Evolutionary conservation across 2,797 vertebrate genomes (phyloP).

Genomic region (Clarias platycephalus): DNA sequence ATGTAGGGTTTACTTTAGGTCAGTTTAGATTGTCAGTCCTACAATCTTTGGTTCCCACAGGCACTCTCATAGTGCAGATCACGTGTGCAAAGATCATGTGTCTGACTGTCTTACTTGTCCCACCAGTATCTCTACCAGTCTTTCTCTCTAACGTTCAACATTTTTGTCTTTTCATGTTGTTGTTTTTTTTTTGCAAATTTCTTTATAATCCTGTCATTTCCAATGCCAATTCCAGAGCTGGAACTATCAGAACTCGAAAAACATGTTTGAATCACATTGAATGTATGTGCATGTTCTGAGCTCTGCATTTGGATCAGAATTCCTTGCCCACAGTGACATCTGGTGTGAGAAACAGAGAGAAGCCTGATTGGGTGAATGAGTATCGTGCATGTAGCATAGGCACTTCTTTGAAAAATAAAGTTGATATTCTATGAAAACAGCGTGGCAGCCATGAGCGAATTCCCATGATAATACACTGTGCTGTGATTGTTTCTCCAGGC

Average conservation of each 20-base stretch:
- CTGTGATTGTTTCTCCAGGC: conserved; percentile 46
- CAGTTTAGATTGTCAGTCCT: conserved; percentile 46
- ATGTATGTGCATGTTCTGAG: background rate
- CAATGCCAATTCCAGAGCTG: background rate
- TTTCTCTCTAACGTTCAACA: conserved; percentile 9
- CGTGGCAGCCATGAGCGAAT: background rate
- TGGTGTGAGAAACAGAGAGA: conserved; percentile 2
- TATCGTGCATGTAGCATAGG: conserved; percentile 41
- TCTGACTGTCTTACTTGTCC: conserved; percentile 25
- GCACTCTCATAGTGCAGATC: conserved; percentile 42
- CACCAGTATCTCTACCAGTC: background rate
- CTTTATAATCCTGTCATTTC: conserved; percentile 3
- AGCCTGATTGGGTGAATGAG: conserved; percentile 3
- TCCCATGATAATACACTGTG: conserved; percentile 30
- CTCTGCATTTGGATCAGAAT: background rate
- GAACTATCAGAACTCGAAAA: background rate
- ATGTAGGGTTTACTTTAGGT: conserved; percentile 6
- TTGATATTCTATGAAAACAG: conserved; percentile 36
- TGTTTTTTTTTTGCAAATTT: background rate
- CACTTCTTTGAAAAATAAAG: conserved; percentile 51
- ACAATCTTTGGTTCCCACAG: conserved; percentile 51
- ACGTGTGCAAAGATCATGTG: conserved; percentile 44
- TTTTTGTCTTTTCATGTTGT: background rate
- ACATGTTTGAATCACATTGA: background rate
- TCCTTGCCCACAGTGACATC: conserved; percentile 5